Conservation (phyloP, 2,113 vertebrate genomes). For the Manacus vitellinus region DNA sequence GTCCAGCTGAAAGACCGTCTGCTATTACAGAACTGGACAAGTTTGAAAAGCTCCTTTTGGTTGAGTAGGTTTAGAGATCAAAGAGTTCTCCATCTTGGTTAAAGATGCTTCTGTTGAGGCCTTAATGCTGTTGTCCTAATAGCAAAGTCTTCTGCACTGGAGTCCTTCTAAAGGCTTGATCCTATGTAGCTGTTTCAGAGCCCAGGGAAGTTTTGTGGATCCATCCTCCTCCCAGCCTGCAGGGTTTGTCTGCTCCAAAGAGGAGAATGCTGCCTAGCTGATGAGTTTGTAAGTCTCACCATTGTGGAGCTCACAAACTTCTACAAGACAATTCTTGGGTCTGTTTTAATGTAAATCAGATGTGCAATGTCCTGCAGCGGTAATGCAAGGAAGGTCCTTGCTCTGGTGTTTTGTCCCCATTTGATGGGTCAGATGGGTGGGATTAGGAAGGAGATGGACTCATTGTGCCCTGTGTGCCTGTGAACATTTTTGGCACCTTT, state of each 20-base stretch:
- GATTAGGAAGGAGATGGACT: neutral
- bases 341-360: neutral
- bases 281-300: neutral
- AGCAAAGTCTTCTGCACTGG: neutral
- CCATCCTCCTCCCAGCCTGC: neutral
- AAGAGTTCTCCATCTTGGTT: neutral
- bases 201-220: neutral
- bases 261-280: neutral
- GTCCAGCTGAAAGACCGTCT: neutral
- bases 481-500: neutral
- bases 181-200: neutral
- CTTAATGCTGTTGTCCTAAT: neutral
- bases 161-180: neutral
- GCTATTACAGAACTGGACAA: neutral
- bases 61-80: neutral
- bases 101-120: neutral
- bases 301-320: neutral
- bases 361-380: neutral
- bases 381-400: neutral
- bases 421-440: neutral
- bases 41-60: neutral
- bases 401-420: neutral
- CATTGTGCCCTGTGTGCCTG: neutral
- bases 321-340: neutral
- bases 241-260: neutral